Base-by-base conservation (phyloP, 2,888 invertebrate genomes). In the Folsomia manolachei region DNA sequence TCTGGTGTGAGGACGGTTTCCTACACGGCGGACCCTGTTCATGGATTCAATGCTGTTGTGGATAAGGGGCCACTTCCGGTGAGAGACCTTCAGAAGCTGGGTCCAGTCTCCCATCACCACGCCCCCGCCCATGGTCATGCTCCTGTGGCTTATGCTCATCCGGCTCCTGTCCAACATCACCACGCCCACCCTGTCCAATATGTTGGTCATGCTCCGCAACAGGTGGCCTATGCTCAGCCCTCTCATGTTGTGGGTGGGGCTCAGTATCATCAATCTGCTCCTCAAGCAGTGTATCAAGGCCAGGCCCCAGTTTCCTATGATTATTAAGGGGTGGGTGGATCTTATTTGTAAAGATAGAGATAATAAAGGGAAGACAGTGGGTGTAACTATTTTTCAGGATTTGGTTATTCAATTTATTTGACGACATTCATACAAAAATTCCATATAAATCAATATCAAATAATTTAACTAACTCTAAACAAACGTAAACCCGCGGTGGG, bases 21-120 rank as follows among this genome's bases (percentile, higher is more conserved):
- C 18, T 75, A 75, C 68, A 51, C 70, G 18, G 74, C 74, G 21
- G 74, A 75, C 27, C 72, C 74, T 23, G 27, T 63, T 14, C 26
- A 65, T 24, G 74, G 74, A 9, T 75, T 75, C 61, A 61, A 71
- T 18, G 74, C 74, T 23, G 56, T 72, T 27, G 74, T 75, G 9
- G 74, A 75, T 52, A 70, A 70, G 26, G 74, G 72, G n/a, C 73
- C 73, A 7, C 63, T 73, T 0, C 73, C 73, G 18, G 73, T 73
- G 2, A 51, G 73, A n/a, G 73, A 73, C 27, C 52, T 73, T n/a
- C 67, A 66, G 19, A 71, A 70, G 53, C 56, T 65, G 19, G 63
- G 23, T 25, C 63, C 63, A 2, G 63, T 63, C 18, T 19, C 63
- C 25, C 24, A 21, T 24, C 23, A 19, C 18, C 63, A 63, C 24